Evolutionary conservation across 2,113 vertebrate genomes (phyloP).

Genomic region (Engraulis encrasicolus): DNA sequence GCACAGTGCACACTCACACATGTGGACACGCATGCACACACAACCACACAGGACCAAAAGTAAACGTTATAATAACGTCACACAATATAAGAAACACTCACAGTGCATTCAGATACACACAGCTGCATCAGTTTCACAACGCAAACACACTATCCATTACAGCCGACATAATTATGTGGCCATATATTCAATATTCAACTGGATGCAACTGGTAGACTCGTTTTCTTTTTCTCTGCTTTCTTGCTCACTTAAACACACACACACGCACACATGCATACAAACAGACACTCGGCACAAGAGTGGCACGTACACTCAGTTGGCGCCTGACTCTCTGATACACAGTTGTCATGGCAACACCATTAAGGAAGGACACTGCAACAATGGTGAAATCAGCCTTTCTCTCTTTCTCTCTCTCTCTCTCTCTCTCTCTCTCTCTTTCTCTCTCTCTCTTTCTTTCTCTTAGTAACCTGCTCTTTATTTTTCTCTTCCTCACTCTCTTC

Average conservation of each 20-base stretch:
- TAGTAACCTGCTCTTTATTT: constrained; percentile 66
- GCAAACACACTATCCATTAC: not conserved
- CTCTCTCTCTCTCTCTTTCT: constrained; percentile 46
- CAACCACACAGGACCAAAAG: too few relatives aligned
- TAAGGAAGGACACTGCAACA: constrained; percentile 78
- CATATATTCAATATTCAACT: constrained; percentile 13
- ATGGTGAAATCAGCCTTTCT: constrained; percentile 70
- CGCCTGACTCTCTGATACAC: constrained; percentile 71
- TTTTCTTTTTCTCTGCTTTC: not conserved
- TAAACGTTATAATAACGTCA: too few relatives aligned
- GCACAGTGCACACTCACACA: too few relatives aligned
- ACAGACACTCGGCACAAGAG: constrained; percentile 30
- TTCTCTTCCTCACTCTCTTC: constrained; percentile 63
- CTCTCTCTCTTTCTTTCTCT: constrained; percentile 67
- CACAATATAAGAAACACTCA: not conserved
- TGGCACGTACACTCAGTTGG: constrained; percentile 50
- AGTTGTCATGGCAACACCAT: constrained; percentile 82
- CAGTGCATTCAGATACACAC: not conserved
- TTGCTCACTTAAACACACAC: constrained; percentile 27
- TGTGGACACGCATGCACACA: not conserved
- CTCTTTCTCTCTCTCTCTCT: constrained; percentile 52
- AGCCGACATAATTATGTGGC: constrained; percentile 6
- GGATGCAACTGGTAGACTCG: not conserved
- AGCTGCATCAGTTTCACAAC: not conserved
- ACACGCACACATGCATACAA: constrained; percentile 20